Evolutionary conservation across 2,797 vertebrate species (phyloP).

Genomic region (Tamandua tetradactyla): DNA sequence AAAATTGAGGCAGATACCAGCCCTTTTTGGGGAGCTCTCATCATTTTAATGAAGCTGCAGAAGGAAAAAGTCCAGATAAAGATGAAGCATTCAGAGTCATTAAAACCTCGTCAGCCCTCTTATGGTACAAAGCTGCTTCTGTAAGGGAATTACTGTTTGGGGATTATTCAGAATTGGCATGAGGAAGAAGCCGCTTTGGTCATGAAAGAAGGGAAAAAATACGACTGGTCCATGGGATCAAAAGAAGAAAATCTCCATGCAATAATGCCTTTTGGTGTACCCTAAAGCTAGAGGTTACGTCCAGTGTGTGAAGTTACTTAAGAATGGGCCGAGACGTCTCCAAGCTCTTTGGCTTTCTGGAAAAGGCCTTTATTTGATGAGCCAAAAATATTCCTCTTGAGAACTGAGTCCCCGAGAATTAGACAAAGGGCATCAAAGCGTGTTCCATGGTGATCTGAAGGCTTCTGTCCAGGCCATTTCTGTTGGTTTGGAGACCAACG

Average conservation of each 20-base stretch:
- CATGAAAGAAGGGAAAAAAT: conserved; percentile 23
- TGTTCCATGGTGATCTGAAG: conserved; percentile 67
- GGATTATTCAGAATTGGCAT: conserved; percentile 36
- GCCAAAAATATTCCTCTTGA: conserved; percentile 53
- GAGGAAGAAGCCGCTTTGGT: conserved; percentile 42
- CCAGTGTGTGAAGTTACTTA: conserved; percentile 43
- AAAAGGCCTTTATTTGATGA: conserved; percentile 59
- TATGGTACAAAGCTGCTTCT: neutral
- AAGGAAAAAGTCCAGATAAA: conserved; percentile 27
- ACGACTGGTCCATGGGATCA: neutral
- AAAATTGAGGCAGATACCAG: neutral
- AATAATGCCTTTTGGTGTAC: conserved; percentile 17
- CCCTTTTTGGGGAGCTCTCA: neutral
- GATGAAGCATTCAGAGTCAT: neutral
- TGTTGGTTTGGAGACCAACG: conserved; percentile 68
- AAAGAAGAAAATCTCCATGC: neutral
- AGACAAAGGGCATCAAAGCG: conserved; percentile 69
- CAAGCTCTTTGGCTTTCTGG: conserved; percentile 44
- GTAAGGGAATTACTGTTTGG: conserved; percentile 27
- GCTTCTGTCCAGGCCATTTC: conserved; percentile 67
- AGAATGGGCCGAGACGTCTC: conserved; percentile 33
- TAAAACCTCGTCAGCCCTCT: neutral
- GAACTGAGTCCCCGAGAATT: conserved; percentile 60
- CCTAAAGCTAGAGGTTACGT: conserved; percentile 31
- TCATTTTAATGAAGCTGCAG: neutral